A percentile compares a stretch with the other conserved stretches of the same genome.
phyloP scores from a whole-genome alignment of 2,797 vertebrate genomes.

The Diplodus puntazzo region DNA sequence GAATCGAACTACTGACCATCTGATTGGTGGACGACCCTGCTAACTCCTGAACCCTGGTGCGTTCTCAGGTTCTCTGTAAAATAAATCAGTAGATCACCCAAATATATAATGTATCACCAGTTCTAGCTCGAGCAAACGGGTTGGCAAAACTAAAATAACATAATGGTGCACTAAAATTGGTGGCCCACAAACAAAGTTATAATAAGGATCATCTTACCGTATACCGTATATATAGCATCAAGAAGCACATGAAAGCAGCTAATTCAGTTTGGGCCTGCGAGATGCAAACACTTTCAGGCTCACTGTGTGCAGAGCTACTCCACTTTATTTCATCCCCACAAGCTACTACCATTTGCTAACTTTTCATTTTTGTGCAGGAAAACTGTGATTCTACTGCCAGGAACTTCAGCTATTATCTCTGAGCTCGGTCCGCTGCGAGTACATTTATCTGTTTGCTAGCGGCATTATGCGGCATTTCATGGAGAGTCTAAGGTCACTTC shows the following conservation, averaged over 20 bases:
- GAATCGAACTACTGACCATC: too few species aligned
- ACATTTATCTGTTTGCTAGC: neutral
- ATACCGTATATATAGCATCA: neutral
- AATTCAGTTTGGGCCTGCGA: constrained; percentile 12
- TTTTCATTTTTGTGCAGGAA: neutral
- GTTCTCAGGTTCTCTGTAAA: too few species aligned
- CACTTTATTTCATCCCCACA: neutral
- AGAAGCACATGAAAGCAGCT: constrained; percentile 24
- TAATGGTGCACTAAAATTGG: too few species aligned
- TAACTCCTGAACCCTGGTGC: too few species aligned
- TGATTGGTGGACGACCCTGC: too few species aligned
- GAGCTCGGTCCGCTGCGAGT: neutral
- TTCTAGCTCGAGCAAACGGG: too few species aligned
- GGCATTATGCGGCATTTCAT: constrained; percentile 16
- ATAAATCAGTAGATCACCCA: too few species aligned
- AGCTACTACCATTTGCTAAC: neutral
- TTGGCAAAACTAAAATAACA: too few species aligned
- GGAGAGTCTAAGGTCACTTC: constrained; percentile 18
- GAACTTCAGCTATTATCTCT: neutral
- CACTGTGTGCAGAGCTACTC: neutral
- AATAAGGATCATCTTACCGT: too few species aligned
- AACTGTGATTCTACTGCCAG: neutral
- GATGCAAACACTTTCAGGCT: neutral
- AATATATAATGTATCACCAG: too few species aligned
- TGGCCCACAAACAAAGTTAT: too few species aligned